phyloP scores from a whole-genome alignment of 2,113 vertebrate species.

The Strigops habroptila region DNA sequence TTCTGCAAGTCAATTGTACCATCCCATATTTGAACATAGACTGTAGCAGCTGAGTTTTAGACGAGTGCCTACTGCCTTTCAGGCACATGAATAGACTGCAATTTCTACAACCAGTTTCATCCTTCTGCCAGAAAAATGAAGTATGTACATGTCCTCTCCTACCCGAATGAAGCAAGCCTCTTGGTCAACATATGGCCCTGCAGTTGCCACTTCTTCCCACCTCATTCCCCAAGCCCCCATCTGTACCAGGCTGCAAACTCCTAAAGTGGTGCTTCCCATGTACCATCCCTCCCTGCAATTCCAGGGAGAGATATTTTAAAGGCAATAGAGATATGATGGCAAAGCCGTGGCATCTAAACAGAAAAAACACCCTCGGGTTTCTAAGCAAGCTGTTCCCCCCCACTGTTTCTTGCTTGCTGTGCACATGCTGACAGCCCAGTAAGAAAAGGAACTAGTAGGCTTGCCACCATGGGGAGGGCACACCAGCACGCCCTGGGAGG shows the following conservation, averaged over 20 bases:
- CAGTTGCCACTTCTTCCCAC: neutral
- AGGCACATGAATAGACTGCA: neutral
- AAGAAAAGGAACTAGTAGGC: neutral
- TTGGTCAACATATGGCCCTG: neutral
- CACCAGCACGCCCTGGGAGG: neutral
- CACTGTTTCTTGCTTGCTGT: neutral
- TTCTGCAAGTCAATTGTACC: neutral
- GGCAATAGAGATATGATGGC: neutral
- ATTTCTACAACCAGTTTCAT: neutral
- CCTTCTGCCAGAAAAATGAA: neutral
- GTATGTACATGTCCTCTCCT: neutral
- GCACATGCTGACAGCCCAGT: neutral
- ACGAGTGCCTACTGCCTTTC: neutral
- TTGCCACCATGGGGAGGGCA: neutral
- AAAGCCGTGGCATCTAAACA: neutral
- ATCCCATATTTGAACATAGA: neutral
- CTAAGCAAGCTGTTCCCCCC: neutral
- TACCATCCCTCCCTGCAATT: accelerated
- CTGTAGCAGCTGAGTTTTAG: neutral
- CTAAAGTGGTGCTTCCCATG: neutral
- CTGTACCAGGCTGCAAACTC: neutral
- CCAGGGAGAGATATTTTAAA: neutral
- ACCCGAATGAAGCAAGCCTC: neutral
- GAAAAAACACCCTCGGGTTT: accelerated
- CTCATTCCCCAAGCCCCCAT: neutral